Conservation (phyloP, 2,113 vertebrate species). For the Mixornis gularis region DNA sequence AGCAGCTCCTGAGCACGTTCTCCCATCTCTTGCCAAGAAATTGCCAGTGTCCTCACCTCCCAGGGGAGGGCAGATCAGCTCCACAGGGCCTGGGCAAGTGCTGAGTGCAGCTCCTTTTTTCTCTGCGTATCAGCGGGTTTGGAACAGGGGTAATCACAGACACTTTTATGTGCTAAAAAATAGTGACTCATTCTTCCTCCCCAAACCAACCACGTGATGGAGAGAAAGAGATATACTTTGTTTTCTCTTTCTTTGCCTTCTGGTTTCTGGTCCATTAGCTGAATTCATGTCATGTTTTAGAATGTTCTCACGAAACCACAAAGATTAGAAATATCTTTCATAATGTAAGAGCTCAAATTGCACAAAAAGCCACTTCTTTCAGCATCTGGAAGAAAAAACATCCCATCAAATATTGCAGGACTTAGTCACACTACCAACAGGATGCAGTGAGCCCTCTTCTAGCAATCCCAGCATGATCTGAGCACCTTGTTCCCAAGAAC, state of each 20-base stretch:
- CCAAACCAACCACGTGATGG: not conserved
- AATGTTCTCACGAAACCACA: not conserved
- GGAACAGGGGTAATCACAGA: not conserved
- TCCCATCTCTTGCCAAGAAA: not conserved
- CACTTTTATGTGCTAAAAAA: not conserved
- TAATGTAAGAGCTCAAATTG: not conserved
- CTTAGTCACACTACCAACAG: not conserved
- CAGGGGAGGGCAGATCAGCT: not conserved
- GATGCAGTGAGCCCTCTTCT: not conserved
- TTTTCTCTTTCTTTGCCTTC: not conserved
- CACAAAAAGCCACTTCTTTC: not conserved
- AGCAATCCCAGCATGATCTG: not conserved
- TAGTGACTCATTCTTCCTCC: conserved; percentile 25
- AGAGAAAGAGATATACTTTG: not conserved
- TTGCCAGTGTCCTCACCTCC: not conserved
- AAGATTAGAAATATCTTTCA: not conserved
- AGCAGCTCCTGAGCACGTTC: not conserved
- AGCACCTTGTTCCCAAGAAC: not conserved
- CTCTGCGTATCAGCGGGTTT: not conserved
- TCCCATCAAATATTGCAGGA: not conserved
- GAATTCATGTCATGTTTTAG: not conserved
- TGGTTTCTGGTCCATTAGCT: not conserved
- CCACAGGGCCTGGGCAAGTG: not conserved
- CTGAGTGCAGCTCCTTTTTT: not conserved
- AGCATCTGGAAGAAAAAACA: not conserved